These are phyloP conservation scores for Agrochola lychnidis DNA, from an alignment of 2,888 invertebrate genomes.

Conservation along the genomic window DNA sequence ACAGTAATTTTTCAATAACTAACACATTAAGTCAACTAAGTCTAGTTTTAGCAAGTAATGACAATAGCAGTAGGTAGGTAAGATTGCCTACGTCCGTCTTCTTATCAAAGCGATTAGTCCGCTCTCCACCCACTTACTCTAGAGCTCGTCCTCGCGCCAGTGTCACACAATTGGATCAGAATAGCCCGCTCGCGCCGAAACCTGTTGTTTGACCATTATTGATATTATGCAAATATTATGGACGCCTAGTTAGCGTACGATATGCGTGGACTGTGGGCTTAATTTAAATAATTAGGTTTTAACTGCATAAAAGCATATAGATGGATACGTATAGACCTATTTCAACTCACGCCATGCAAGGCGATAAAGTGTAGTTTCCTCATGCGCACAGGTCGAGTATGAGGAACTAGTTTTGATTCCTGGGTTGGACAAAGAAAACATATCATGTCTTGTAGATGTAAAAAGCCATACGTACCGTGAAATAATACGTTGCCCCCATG, in stretches of 20 bases:
- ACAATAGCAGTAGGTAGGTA: background rate
- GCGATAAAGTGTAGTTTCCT: no score
- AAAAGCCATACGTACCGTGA: no score
- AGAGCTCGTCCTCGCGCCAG: conserved; percentile 54
- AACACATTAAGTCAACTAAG: background rate
- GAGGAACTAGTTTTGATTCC: background rate
- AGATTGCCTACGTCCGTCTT: background rate
- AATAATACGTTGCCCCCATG: no score
- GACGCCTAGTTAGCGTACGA: background rate
- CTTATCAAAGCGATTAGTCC: background rate
- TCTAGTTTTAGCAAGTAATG: background rate
- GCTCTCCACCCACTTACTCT: conserved; percentile 36
- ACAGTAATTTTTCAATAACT: background rate
- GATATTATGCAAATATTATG: conserved; percentile 58
- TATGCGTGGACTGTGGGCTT: background rate
- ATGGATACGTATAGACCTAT: background rate
- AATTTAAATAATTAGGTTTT: background rate
- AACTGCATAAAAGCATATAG: background rate
- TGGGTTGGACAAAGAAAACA: no score
- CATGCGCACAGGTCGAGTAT: no score
- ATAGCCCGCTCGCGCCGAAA: conserved; percentile 44
- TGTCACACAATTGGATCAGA: conserved; percentile 56
- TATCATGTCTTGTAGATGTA: no score
- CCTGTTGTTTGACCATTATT: conserved; percentile 54
- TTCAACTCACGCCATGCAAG: background rate